Conservation (phyloP, 2,888 invertebrate genomes). For the Epinotia nisella region DNA sequence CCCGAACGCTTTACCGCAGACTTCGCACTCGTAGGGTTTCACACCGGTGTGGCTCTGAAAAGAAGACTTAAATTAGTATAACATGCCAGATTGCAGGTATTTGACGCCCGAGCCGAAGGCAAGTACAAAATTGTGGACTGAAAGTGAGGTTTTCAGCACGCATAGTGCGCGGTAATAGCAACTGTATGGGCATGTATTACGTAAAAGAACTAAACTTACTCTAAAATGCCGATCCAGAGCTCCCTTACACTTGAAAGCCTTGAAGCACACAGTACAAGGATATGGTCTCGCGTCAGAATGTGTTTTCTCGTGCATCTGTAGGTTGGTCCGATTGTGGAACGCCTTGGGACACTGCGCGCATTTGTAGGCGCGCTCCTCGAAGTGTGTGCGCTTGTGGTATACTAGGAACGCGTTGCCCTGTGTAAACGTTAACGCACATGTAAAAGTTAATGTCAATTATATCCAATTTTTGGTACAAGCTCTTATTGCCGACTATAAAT, state of each 20-base stretch:
- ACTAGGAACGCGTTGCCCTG: conserved; percentile 74
- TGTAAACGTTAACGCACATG: neutral
- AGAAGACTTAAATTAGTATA: neutral
- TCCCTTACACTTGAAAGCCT: conserved; percentile 76
- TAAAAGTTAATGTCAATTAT: too few species aligned
- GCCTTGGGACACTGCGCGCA: conserved; percentile 71
- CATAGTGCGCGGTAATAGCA: too few species aligned
- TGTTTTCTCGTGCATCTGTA: conserved; percentile 73
- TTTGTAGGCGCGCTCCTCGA: conserved; percentile 64
- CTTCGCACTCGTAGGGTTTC: conserved; percentile 73
- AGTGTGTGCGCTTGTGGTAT: conserved; percentile 77
- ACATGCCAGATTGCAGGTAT: too few species aligned
- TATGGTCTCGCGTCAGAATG: conserved; percentile 73
- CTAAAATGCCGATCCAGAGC: conserved; percentile 71
- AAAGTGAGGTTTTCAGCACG: too few species aligned
- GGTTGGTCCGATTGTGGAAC: conserved; percentile 74
- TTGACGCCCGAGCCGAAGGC: too few species aligned
- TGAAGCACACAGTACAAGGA: conserved; percentile 68
- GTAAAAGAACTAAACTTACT: too few species aligned
- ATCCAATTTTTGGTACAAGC: too few species aligned
- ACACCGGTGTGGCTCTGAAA: conserved; percentile 66
- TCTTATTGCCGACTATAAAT: too few species aligned
- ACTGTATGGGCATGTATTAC: too few species aligned
- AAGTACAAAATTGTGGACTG: too few species aligned
- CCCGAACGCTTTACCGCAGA: conserved; percentile 71